These are phyloP conservation scores for Mylabris phalerata DNA, from an alignment of 1,140 invertebrate genomes.

Conservation along the genomic window DNA sequence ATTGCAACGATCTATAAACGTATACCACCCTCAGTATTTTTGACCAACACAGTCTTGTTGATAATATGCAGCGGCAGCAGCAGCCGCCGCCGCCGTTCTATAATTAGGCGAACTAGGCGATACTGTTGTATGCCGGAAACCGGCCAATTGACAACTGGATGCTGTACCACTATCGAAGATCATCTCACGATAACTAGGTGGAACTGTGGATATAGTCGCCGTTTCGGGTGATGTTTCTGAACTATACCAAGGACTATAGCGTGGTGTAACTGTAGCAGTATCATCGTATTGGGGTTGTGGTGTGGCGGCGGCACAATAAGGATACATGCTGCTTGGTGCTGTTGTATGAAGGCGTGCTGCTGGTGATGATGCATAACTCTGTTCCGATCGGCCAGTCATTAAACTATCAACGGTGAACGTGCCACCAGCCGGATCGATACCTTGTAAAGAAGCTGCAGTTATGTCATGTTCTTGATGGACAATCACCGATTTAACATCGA, in stretches of 20 bases:
- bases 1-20: slow-evolving; percentile 19
- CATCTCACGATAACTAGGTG: slow-evolving; percentile 36
- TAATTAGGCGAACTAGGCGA: slow-evolving; percentile 49
- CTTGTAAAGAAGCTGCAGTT: slow-evolving; percentile 40
- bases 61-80: slow-evolving; percentile 47
- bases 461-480: slow-evolving; percentile 44
- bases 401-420: slow-evolving; percentile 50
- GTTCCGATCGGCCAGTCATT: slow-evolving; percentile 43
- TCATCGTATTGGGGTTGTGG: slow-evolving; percentile 50
- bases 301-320: slow-evolving; percentile 41
- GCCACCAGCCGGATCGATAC: slow-evolving; percentile 38
- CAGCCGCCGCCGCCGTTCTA: slow-evolving; percentile 36
- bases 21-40: slow-evolving; percentile 36
- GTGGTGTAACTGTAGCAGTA: slow-evolving; percentile 46
- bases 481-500: slow-evolving; percentile 36
- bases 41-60: slow-evolving; percentile 44
- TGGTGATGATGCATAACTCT: slow-evolving; percentile 42
- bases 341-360: slow-evolving; percentile 44
- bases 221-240: slow-evolving; percentile 50
- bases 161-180: slow-evolving; percentile 38
- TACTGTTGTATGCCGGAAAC: slow-evolving; percentile 50
- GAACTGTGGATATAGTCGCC: slow-evolving; percentile 36
- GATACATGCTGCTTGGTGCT: slow-evolving; percentile 38
- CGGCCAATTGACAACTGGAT: slow-evolving; percentile 51
- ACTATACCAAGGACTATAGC: slow-evolving; percentile 49